Evolutionary conservation across 2,797 vertebrate species (phyloP), one percentile per base, ranked within the genome.

Genomic region (Eutrigla gurnardus): DNA sequence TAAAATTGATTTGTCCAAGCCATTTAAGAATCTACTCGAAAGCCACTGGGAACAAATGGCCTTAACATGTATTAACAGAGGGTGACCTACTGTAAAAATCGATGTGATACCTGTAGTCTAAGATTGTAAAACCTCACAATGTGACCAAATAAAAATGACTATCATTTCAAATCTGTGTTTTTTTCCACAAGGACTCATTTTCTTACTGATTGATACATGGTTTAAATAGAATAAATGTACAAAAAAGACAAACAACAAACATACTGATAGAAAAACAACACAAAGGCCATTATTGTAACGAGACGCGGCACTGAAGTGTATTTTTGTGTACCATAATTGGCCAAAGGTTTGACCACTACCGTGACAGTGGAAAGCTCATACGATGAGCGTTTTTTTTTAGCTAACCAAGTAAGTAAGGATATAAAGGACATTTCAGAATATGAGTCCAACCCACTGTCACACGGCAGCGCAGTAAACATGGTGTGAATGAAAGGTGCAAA

Each of bases 401-500:
- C 25, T 65, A 39, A 58, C 54, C 42, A 70, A 55, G 15, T 55
- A 14, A 42, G 11, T 69, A 32, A 57, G 3, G 36, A 13, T 49
- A 45, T 46, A 35, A 3, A 54, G 25, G 33, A 47, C 45, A 69
- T 40, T 65, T 61, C 32, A 42, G n/a, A 71, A 65, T 66, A 78
- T 35, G 63, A 85, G 59, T 82, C 69, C 33, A 42, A 55, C 70
- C 25, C 71, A 54, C 78, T 75, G 78, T 78, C 83, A 66, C 72
- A 72, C 8, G 42, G 80, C 78, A 90, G 81, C 58, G 40, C 70
- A 75, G 81, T 93, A 93, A 94, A 94, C 92, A 91, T 90, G 54
- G 76, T 78, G 75, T 81, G 58, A 65, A 89, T 78, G 63, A 91
- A 94, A 92, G 94, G 94, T 95, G 94, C 94, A 95, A 95, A 94